Evolutionary conservation across 2,797 vertebrate species (phyloP), one percentile per base, ranked within the genome.

Genomic region (Anabacerthia variegaticeps): DNA sequence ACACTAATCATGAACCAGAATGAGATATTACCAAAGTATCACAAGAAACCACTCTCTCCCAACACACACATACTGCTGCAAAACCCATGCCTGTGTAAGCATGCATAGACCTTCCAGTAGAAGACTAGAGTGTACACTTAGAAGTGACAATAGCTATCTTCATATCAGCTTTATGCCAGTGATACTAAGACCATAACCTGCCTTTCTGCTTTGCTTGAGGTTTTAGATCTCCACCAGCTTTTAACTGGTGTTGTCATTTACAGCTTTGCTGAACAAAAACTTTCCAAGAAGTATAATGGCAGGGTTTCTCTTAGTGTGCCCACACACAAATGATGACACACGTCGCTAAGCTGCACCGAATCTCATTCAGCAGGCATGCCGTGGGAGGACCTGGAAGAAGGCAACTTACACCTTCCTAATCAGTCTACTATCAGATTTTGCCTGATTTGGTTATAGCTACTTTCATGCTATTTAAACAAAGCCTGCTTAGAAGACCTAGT

Each of bases 381-480:
- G 11, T 68, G 43, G 88, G 75, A 96, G 68, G 78, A 72, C 43
- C 58, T 84, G 39, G 41, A 87, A 89, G 85, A 80, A 90, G 63
- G 68, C 4, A 6, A 49, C 69, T 92, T 52, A 90, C 23, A 92
- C 85, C 74, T 59, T 76, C 36, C 71, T 73, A 10, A 49, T 74
- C 66, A 79, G 55, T 39, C 59, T 91, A n/a, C 79, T 85, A 37
- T 30, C 22, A 55, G 46, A 66, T 87, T 83, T 86, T 85, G 78
- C 72, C 73, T 90, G 14, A 91, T 84, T 92, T 92, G 44, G 76
- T 73, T 71, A 85, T 20, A 86, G 52, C 24, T 81, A 19, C 76
- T 86, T 92, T 61, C 77, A 86, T 9, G 44, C 34, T 75, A 27
- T 75, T 92, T 84, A 92, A 91, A 88, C 66, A 68, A 90, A 85